A percentile compares a stretch with the other conserved stretches of the same genome.
Evolutionary conservation across 2,888 invertebrate species (phyloP).

Genomic region (Gortyna flavago): DNA sequence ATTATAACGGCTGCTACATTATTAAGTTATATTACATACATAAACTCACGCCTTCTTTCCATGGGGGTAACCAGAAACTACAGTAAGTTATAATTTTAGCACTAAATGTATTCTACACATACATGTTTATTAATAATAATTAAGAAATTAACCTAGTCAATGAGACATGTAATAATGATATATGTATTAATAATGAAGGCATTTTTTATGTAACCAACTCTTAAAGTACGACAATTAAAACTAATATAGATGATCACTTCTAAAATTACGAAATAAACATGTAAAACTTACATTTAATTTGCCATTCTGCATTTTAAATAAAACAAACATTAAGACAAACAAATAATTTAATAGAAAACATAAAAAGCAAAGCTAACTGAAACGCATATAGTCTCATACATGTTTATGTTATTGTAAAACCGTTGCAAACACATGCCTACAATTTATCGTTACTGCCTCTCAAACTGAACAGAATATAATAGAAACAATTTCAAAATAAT

Average conservation of each 20-base stretch:
- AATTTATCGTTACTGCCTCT: neutral
- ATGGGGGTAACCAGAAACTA: neutral
- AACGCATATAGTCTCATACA: constrained; percentile 7
- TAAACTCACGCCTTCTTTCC: neutral
- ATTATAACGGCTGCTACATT: neutral
- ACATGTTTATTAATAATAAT: too few species aligned
- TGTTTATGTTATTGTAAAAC: constrained; percentile 1
- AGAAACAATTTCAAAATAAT: constrained; percentile 2
- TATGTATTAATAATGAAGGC: too few species aligned
- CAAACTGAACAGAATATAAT: neutral
- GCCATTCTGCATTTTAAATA: constrained; percentile 61
- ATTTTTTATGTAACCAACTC: neutral
- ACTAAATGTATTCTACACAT: neutral
- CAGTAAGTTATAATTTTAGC: neutral
- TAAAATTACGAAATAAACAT: neutral
- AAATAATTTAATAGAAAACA: constrained; percentile 57
- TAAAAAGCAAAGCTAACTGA: constrained; percentile 34
- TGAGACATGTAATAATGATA: too few species aligned
- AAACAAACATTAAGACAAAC: constrained; percentile 22
- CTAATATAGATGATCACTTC: constrained; percentile 29
- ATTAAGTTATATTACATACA: neutral
- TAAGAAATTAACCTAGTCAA: too few species aligned
- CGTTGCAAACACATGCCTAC: neutral
- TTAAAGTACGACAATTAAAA: neutral
- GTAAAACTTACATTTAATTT: constrained; percentile 61